Conservation (phyloP, 2,888 invertebrate species). For the Drosophila tripunctata region DNA sequence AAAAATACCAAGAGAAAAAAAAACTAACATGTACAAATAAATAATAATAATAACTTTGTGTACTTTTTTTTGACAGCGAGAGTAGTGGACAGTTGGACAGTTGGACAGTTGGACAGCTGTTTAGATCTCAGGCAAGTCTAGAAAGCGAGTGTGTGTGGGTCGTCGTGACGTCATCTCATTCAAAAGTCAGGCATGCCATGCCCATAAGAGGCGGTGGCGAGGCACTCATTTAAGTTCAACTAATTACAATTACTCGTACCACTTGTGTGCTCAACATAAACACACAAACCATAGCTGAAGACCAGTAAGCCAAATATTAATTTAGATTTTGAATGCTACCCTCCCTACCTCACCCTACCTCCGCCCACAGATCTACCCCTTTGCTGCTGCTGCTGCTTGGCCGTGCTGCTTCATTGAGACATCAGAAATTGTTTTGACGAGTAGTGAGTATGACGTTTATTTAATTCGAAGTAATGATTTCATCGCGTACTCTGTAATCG, state of each 20-base stretch:
- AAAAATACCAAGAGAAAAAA: constrained; percentile 19
- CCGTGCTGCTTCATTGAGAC: constrained; percentile 62
- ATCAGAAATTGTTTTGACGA: constrained; percentile 75
- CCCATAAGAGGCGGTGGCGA: constrained; percentile 35
- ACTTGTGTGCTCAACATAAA: constrained; percentile 59
- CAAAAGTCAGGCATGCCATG: constrained; percentile 13
- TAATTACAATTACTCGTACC: constrained; percentile 72
- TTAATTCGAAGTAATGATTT: constrained; percentile 84
- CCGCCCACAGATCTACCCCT: constrained; percentile 5
- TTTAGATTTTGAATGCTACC: not conserved
- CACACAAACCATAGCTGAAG: constrained; percentile 51
- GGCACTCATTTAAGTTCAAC: constrained; percentile 51
- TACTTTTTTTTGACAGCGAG: constrained; percentile 35
- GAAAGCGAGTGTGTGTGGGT: constrained; percentile 28
- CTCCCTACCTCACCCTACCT: not conserved
- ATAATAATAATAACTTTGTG: constrained; percentile 12
- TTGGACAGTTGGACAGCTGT: constrained; percentile 43
- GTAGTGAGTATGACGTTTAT: constrained; percentile 83
- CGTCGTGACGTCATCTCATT: constrained; percentile 37
- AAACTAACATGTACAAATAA: constrained; percentile 26
- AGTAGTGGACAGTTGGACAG: too few species aligned
- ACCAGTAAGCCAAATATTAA: constrained; percentile 20
- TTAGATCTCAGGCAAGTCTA: constrained; percentile 39
- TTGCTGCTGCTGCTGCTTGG: constrained; percentile 4
- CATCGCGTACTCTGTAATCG: constrained; percentile 81